A percentile compares a stretch with the other conserved stretches of the same genome.
phyloP scores from a whole-genome alignment of 1,140 invertebrate species.

The Calephelis nemesis region DNA sequence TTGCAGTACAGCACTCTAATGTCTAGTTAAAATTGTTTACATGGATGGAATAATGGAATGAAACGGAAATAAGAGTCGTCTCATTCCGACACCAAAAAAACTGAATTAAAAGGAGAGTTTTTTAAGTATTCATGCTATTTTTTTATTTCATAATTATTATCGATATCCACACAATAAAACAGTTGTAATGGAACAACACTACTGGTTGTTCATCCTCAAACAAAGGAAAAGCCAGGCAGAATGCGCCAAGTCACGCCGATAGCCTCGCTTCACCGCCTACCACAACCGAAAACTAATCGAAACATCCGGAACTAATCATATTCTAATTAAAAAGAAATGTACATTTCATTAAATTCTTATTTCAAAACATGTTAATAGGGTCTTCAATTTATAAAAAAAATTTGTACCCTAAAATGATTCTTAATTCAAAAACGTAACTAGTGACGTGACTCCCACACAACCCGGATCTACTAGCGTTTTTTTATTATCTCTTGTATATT shows the following conservation, averaged over 20 bases:
- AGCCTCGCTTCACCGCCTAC: slow-evolving; percentile 33
- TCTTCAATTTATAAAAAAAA: slow-evolving; percentile 10
- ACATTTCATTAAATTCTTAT: slow-evolving; percentile 13
- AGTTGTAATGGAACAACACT: slow-evolving; percentile 38
- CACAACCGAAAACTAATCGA: slow-evolving; percentile 70
- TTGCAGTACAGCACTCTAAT: too few species aligned
- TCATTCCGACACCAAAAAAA: too few species aligned
- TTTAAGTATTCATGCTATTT: too few species aligned
- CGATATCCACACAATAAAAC: too few species aligned
- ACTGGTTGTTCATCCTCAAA: slow-evolving; percentile 50
- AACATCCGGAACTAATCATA: slow-evolving; percentile 70
- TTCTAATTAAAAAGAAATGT: slow-evolving; percentile 43
- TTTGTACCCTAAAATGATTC: background rate
- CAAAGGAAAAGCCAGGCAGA: slow-evolving; percentile 57
- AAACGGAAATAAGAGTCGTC: too few species aligned
- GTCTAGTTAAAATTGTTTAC: too few species aligned
- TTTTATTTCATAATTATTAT: too few species aligned
- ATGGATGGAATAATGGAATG: too few species aligned
- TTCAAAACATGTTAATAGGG: slow-evolving; percentile 1
- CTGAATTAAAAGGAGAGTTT: too few species aligned
- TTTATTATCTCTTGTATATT: background rate
- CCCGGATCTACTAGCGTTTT: slow-evolving; percentile 26
- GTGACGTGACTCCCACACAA: slow-evolving; percentile 22
- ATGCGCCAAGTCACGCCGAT: slow-evolving; percentile 67
- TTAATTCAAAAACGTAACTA: slow-evolving; percentile 8